Evolutionary conservation across 2,113 vertebrate genomes (phyloP).

Genomic region (Gadus chalcogrammus): DNA sequence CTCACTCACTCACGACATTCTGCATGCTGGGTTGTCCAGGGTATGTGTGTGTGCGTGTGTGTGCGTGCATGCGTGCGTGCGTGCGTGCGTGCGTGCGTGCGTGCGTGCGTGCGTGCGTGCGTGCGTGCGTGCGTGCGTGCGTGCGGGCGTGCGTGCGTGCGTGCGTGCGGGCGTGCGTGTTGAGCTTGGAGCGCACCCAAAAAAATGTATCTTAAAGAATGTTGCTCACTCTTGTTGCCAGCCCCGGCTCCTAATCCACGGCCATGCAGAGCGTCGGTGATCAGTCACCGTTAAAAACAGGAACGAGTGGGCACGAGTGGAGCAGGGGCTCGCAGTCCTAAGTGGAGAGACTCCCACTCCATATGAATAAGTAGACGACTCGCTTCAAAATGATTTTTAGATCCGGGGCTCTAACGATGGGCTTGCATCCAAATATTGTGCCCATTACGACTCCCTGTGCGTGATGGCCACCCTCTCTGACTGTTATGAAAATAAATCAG

Average conservation of each 20-base stretch:
- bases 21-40: no score
- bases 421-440: conserved; percentile 36
- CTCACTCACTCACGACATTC: no score
- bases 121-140: no score
- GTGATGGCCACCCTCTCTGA: conserved; percentile 44
- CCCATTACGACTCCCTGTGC: conserved; percentile 3
- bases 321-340: background rate
- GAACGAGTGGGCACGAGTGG: conserved; percentile 15
- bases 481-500: conserved; percentile 52
- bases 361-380: background rate
- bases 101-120: no score
- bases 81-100: no score
- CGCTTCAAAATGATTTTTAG: background rate
- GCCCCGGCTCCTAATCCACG: conserved; percentile 25
- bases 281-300: conserved; percentile 28
- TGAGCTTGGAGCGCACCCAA: no score
- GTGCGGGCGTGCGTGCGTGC: no score
- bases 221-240: no score
- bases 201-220: no score
- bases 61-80: no score
- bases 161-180: no score
- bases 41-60: no score
- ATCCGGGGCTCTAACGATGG: conserved; percentile 26
- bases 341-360: conserved; percentile 27
- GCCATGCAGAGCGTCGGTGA: conserved; percentile 40